Evolutionary conservation across 2,113 vertebrate species (phyloP), one percentile per base, ranked within the genome.

Genomic region (Struthio camelus): DNA sequence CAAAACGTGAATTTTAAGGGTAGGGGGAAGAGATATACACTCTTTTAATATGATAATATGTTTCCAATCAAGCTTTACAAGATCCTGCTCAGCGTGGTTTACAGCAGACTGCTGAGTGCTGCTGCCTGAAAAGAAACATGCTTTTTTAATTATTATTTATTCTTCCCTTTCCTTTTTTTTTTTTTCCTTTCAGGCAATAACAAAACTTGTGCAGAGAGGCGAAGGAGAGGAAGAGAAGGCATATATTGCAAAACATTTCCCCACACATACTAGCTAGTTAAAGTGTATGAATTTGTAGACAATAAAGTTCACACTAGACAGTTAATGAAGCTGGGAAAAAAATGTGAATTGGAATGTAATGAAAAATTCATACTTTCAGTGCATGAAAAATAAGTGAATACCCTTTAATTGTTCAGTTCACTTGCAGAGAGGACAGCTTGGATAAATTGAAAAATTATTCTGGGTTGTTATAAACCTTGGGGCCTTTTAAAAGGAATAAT

Each of bases 281-380:
- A 97, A 96, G 85, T 1, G 0, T 93, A 97, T 59, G 93, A 96
- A 97, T 82, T 80, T 87, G 94, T 91, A 94, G 91, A 96, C 91
- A 96, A 94, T 94, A 97, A 97, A 98, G 93, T 98, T 98, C 96
- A 96, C 46, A 88, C 85, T 20, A 98, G 93, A 98, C 92, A 97
- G 94, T 83, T 96, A 97, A 97, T 94, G 82, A 98, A 97, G 97
- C 97, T 64, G 69, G 85, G 56, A 1, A 53, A 94, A 93, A 97
- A 92, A 96, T 80, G 96, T 92, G 95, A 97, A 97, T 97, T 96
- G 91, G 76, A 97, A 96, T 3, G 5, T 94, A 97, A 96, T 97
- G 97, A 97, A 98, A 98, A 98, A 97, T 97, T 98, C 97, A 96
- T 92, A 93, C 13, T 94, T 95, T 96, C 90, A 56, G 51, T 87